A percentile compares a stretch with the other conserved stretches of the same genome.
Evolutionary conservation across 2,888 invertebrate species (phyloP).

Genomic region (Polymixis flavicincta): DNA sequence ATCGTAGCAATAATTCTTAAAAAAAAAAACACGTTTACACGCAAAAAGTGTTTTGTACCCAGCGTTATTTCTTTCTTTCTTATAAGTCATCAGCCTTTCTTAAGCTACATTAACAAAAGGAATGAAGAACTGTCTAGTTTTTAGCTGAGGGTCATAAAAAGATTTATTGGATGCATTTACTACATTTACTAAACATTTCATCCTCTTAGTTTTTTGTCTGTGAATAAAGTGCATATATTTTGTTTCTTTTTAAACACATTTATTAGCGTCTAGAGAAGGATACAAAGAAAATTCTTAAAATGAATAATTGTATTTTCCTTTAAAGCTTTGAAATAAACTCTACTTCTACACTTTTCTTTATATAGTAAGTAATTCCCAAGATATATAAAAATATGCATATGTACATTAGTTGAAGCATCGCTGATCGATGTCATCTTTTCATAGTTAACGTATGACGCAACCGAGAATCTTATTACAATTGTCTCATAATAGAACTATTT

Average conservation of each 20-base stretch:
- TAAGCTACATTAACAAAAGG: neutral
- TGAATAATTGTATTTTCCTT: neutral
- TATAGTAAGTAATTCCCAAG: neutral
- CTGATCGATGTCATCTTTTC: too few species aligned
- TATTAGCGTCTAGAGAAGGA: neutral
- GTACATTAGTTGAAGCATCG: too few species aligned
- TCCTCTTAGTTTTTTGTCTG: conserved; percentile 17
- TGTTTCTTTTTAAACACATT: conserved; percentile 19
- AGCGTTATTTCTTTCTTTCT: too few species aligned
- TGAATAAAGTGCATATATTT: conserved; percentile 5
- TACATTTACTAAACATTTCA: neutral
- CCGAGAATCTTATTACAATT: too few species aligned
- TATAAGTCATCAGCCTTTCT: neutral
- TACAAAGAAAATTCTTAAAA: neutral
- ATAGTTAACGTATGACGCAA: too few species aligned
- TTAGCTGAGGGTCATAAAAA: conserved; percentile 4
- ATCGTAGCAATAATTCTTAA: too few species aligned
- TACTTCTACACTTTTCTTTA: neutral
- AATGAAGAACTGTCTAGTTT: neutral
- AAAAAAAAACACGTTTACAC: too few species aligned
- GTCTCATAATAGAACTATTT: too few species aligned
- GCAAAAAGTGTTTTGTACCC: too few species aligned
- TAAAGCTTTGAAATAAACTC: neutral
- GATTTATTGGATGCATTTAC: neutral
- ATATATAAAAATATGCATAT: neutral